Base-by-base conservation (phyloP, 2,888 invertebrate genomes). In the Kryphioiulus occultus region DNA sequence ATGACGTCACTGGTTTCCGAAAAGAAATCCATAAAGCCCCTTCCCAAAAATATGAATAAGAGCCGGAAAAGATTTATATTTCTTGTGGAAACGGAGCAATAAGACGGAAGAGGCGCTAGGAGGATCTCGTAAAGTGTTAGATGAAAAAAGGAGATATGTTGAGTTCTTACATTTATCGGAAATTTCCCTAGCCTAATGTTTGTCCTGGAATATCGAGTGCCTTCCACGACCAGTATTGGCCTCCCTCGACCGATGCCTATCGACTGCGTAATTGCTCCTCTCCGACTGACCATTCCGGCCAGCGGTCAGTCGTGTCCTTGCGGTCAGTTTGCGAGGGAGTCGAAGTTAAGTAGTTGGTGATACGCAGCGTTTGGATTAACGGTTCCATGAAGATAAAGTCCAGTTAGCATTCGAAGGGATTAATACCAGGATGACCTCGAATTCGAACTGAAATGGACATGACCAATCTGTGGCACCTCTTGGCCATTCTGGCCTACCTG, bases 221-320 rank as follows among this genome's bases (percentile, higher is more conserved):
- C 35, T 35, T 35, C 35, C 35, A 2, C 35, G 35, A 35, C 35
- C 7, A 7, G 7, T 35, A 35, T 35, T 35, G 35, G 35, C 35
- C 2, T 7, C 7, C 35, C 35, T 7, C 7, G 3, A 35, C 35
- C 7, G 53, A 53, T 53, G 17, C 19, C 53, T 19, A 53, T 53
- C 53, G 53, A 53, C 53, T 53, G 53, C 53, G 53, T 53, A 53
- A 53, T 53, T 53, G 53, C 53, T 53, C 53, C 53, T 53, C 53
- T 35, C 35, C 35, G 3, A 35, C 53, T 53, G 53, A 35, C 35
- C 19, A 19, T 53, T 53, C 19, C 53, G 19, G 17, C 53, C 53
- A 53, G 19, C 19, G 53, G 53, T 53, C 53, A 53, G 53, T 53
- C 53, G 17, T 53, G 53, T 53, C 53, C 53, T 53, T 53, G 53